Percentiles rank a stretch among this genome's conserved stretches.
Evolutionary conservation across 2,797 vertebrate species (phyloP).

Genomic region (Enteromius anoplus): DNA sequence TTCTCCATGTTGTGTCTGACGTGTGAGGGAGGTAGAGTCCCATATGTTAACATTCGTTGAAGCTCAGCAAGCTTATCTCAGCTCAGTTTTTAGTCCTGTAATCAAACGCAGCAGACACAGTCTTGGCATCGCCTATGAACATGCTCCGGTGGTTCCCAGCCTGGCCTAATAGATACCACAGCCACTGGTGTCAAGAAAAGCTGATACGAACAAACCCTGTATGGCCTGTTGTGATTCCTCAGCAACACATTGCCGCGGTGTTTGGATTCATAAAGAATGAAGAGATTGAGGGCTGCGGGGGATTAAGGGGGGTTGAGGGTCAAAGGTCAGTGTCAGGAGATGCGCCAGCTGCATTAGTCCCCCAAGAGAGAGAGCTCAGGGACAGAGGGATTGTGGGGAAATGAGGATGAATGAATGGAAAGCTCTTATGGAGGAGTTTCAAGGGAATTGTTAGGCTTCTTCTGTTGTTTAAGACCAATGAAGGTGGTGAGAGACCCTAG

Average conservation of each 20-base stretch:
- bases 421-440: constrained; percentile 9
- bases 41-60: neutral
- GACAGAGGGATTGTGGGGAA: constrained; percentile 24
- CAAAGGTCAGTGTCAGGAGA: constrained; percentile 56
- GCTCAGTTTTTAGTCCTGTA: neutral
- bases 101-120: constrained; percentile 7
- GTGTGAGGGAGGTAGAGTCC: neutral
- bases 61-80: constrained; percentile 9
- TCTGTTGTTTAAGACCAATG: constrained; percentile 15
- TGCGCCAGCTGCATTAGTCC: constrained; percentile 40
- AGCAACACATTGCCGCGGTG: neutral
- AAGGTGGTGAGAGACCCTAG: constrained; percentile 13
- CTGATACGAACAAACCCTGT: neutral
- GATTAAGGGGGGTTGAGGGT: constrained; percentile 29
- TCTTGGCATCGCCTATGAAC: neutral
- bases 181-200: constrained; percentile 7
- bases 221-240: constrained; percentile 14
- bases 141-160: constrained; percentile 6
- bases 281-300: neutral
- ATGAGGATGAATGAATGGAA: constrained; percentile 47
- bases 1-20: neutral
- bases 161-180: constrained; percentile 3
- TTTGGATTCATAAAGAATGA: neutral
- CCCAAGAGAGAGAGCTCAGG: neutral
- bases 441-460: constrained; percentile 19